Evolutionary conservation across 2,888 invertebrate species (phyloP).

Genomic region (Rhaphigaster nebulosa): DNA sequence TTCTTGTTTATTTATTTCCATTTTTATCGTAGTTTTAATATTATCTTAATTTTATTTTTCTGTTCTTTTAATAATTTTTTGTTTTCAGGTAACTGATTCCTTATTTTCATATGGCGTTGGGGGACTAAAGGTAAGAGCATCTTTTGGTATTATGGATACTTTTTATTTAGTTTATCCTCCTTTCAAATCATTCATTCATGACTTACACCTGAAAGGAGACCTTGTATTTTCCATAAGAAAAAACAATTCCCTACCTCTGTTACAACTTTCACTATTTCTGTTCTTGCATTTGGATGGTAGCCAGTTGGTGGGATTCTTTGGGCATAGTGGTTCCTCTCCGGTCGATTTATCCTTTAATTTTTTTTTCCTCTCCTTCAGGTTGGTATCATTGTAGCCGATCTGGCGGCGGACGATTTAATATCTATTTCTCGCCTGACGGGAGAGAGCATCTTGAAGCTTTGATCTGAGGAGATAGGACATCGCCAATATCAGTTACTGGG

Average conservation of each 20-base stretch:
- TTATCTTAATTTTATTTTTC: neutral
- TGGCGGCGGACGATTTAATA: conserved; percentile 23
- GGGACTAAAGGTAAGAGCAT: neutral
- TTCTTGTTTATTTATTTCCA: neutral
- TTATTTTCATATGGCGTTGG: neutral
- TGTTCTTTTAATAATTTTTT: neutral
- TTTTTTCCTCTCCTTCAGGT: neutral
- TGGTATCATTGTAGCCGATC: neutral
- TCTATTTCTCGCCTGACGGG: conserved; percentile 31
- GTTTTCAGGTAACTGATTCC: neutral
- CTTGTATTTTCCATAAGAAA: neutral
- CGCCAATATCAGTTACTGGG: conserved; percentile 28
- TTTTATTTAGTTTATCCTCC: too few relatives aligned
- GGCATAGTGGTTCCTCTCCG: neutral
- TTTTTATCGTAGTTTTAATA: too few relatives aligned
- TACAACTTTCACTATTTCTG: neutral
- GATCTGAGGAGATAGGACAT: conserved; percentile 20
- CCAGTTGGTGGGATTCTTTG: neutral
- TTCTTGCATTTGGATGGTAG: neutral
- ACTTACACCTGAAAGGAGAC: too few relatives aligned
- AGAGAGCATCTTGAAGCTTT: neutral
- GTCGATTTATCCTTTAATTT: conserved; percentile 31
- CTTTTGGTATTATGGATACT: neutral
- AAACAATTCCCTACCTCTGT: neutral
- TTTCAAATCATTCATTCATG: too few relatives aligned